phyloP scores from a whole-genome alignment of 2,113 vertebrate genomes.

The Macrotus californicus region DNA sequence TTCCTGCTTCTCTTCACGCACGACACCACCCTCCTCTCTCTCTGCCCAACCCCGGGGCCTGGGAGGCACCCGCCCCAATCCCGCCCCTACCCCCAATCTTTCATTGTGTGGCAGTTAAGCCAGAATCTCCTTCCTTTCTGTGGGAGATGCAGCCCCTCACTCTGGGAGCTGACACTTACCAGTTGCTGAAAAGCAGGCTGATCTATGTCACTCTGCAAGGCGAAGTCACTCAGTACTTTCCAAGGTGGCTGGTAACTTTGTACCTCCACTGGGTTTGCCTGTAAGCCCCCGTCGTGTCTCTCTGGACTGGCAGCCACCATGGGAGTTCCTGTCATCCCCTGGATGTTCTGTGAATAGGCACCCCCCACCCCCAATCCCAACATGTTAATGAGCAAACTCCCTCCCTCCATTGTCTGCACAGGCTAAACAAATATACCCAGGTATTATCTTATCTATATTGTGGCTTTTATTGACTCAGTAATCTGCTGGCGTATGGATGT shows the following conservation, averaged over 20 bases:
- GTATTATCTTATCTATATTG: constrained; percentile 81
- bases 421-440: constrained; percentile 77
- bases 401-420: constrained; percentile 75
- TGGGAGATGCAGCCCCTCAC: constrained; percentile 3
- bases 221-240: constrained; percentile 99
- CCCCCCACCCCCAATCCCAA: constrained; percentile 38
- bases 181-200: constrained; percentile 99
- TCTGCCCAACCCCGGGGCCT: neutral
- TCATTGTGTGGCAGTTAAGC: neutral
- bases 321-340: constrained; percentile 98
- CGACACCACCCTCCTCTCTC: neutral
- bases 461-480: constrained; percentile 77
- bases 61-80: neutral
- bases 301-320: constrained; percentile 99
- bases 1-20: neutral
- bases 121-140: neutral
- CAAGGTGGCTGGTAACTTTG: constrained; percentile 99
- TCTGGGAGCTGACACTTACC: constrained; percentile 84
- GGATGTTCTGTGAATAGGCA: constrained; percentile 92
- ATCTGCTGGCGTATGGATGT: constrained; percentile 71
- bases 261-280: constrained; percentile 98
- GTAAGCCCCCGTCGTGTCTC: constrained; percentile 96
- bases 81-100: neutral
- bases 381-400: constrained; percentile 76
- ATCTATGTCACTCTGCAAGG: constrained; percentile 99